A percentile compares a stretch with the other conserved stretches of the same genome.
Conservation (phyloP, 2,888 invertebrate genomes). For the Morpho achilles region DNA sequence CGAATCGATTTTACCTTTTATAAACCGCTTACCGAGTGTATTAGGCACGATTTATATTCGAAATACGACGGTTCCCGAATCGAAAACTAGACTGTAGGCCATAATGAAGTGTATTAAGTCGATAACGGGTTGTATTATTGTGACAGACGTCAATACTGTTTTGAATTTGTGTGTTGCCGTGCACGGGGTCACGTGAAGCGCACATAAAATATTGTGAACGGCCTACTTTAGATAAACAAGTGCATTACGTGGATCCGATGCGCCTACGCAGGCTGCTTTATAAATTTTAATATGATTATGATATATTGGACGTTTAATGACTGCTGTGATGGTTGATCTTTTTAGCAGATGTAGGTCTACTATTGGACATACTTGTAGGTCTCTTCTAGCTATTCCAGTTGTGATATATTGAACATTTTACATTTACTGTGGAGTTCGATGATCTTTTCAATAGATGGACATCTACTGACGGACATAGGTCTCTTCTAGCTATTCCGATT, state of each 20-base stretch:
- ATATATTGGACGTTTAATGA: too few relatives aligned
- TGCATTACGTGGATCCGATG: conserved; percentile 12
- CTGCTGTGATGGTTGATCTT: too few relatives aligned
- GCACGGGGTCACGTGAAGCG: conserved; percentile 32
- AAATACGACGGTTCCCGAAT: conserved; percentile 22
- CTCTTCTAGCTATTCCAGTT: too few relatives aligned
- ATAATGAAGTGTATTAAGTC: conserved; percentile 26
- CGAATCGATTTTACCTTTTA: conserved; percentile 25
- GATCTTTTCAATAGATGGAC: too few relatives aligned
- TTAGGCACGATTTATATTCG: conserved; percentile 33
- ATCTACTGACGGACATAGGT: too few relatives aligned
- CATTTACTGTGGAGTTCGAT: too few relatives aligned
- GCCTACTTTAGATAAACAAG: conserved; percentile 47
- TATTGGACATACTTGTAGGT: too few relatives aligned
- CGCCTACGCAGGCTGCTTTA: conserved; percentile 8
- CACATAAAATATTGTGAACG: conserved; percentile 50
- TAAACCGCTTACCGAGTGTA: conserved; percentile 27
- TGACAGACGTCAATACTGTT: conserved; percentile 30
- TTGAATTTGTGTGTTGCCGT: conserved; percentile 26
- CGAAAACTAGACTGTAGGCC: conserved; percentile 29
- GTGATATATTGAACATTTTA: too few relatives aligned
- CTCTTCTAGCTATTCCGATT: too few relatives aligned
- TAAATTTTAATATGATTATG: too few relatives aligned
- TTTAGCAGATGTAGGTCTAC: too few relatives aligned
- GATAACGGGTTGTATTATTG: conserved; percentile 29